Base-by-base conservation (phyloP, 2,888 invertebrate genomes). In the Tethea ocularis region DNA sequence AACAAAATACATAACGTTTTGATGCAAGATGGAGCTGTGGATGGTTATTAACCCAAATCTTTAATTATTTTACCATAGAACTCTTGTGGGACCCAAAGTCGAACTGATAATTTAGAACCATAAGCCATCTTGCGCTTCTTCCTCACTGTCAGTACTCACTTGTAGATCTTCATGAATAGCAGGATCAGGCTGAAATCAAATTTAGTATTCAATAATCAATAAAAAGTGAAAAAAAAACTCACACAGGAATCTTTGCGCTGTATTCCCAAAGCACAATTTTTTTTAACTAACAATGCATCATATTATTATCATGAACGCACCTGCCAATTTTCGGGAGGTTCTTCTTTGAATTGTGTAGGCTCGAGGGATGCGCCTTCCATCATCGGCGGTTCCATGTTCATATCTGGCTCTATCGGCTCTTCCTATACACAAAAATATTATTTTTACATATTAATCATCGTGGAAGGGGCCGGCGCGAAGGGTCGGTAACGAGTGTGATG, bases 111-210 rank as follows among this genome's bases (percentile, higher is more conserved):
- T 67, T 77, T 91, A 93, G 72, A 93, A 93, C 93, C 93, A 93
- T 10, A 93, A 72, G 8, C 93, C 93, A 55, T 93, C 93, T 75
- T 93, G 93, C 0, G 89, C 82, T 62, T 93, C 93, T 52, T 93
- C 93, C 66, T 93, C 93, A 68, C 93, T 93, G 71, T 93, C 93
- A 0, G 93, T 91, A n/a, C n/a, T n/a, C n/a, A 93, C 93, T 74
- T 90, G 93, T 0, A 93, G 77, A 62, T 93, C 93, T 63, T 93
- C 93, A 78, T 93, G 93, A 62, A 93, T 93, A 0, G 90, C 93
- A 3, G 92, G 92, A 4, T 93, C 92, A 57, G 91, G 89, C 93
- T 93, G 79, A 1, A 73, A 80, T n/a, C 2, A 38, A 38, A 38
- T 38, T 38, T n/a, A n/a, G 5, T 38, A 33, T 26, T 52, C 1